Percentiles rank a stretch among this genome's conserved stretches.
Evolutionary conservation across 2,888 invertebrate genomes (phyloP).

Genomic region (Xylocampa areola): DNA sequence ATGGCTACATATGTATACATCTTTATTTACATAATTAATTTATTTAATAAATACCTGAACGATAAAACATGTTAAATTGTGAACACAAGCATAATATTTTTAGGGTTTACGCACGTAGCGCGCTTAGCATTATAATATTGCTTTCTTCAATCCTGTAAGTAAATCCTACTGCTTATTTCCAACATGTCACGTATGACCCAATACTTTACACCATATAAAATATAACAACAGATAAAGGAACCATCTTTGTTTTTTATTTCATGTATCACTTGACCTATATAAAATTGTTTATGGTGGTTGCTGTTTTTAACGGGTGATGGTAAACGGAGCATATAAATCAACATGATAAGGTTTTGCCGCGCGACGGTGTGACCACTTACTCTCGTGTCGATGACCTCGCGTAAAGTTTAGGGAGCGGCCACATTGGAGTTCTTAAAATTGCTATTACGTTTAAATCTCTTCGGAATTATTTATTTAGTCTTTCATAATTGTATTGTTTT

Average conservation of each 20-base stretch:
- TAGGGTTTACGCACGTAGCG: background rate
- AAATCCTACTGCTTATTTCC: background rate
- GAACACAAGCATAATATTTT: too few relatives aligned
- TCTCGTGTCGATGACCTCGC: conserved; percentile 43
- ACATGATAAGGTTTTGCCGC: conserved; percentile 50
- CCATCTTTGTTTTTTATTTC: background rate
- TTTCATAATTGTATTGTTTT: too few relatives aligned
- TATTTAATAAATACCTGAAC: too few relatives aligned
- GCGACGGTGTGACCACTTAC: conserved; percentile 25
- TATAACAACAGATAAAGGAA: conserved; percentile 11
- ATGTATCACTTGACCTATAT: conserved; percentile 39
- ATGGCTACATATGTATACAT: too few relatives aligned
- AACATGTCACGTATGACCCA: conserved; percentile 16
- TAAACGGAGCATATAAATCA: conserved; percentile 39
- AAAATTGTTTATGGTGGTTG: conserved; percentile 9
- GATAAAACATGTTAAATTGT: too few relatives aligned
- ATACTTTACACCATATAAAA: background rate
- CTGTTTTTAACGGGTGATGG: conserved; percentile 36
- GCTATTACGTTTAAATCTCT: background rate
- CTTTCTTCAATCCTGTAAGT: background rate
- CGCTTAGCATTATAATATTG: background rate
- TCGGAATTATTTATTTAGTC: conserved; percentile 2
- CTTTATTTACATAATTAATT: too few relatives aligned
- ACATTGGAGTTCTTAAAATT: background rate
- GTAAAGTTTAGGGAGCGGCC: conserved; percentile 35